phyloP scores from a whole-genome alignment of 2,888 invertebrate genomes.

The Corythucha ciliata region DNA sequence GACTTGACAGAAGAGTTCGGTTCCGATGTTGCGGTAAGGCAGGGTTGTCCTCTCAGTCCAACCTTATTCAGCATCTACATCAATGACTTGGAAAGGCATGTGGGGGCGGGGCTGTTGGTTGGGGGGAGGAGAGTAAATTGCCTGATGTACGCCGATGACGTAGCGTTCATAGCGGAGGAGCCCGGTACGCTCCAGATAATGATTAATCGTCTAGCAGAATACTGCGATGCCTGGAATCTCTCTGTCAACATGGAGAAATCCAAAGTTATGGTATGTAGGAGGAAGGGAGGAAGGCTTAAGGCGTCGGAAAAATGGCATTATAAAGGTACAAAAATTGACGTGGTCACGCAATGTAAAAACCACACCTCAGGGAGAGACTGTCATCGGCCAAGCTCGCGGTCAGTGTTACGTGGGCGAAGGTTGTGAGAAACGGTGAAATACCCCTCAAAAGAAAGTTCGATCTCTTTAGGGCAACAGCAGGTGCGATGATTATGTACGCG shows the following conservation, averaged over 20 bases:
- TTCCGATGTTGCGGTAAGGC: conserved; percentile 1
- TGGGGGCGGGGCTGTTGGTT: conserved; percentile 17
- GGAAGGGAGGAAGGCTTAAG: conserved; percentile 15
- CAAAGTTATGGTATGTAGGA: conserved; percentile 22
- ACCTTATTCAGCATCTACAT: conserved; percentile 9
- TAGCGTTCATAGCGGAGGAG: conserved; percentile 24
- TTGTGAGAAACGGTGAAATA: background rate
- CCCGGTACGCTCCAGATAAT: conserved; percentile 23
- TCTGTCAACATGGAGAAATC: conserved; percentile 31
- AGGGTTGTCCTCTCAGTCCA: conserved; percentile 3
- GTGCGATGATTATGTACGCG: conserved; percentile 4
- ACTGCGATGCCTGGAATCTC: conserved; percentile 26
- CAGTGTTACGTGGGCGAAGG: background rate
- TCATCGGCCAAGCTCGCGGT: background rate
- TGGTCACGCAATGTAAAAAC: no score
- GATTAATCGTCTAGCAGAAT: conserved; percentile 26
- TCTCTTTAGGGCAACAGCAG: conserved; percentile 8
- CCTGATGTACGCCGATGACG: conserved; percentile 31
- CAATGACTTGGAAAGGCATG: background rate
- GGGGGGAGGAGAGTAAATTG: conserved; percentile 23
- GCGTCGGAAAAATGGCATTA: conserved; percentile 8
- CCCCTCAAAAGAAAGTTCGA: background rate
- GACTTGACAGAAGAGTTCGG: background rate
- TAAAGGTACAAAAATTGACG: no score
- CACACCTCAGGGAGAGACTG: conserved; percentile 1